A percentile compares a stretch with the other conserved stretches of the same genome.
Conservation (phyloP, 2,888 invertebrate genomes). For the Malachius bipustulatus region DNA sequence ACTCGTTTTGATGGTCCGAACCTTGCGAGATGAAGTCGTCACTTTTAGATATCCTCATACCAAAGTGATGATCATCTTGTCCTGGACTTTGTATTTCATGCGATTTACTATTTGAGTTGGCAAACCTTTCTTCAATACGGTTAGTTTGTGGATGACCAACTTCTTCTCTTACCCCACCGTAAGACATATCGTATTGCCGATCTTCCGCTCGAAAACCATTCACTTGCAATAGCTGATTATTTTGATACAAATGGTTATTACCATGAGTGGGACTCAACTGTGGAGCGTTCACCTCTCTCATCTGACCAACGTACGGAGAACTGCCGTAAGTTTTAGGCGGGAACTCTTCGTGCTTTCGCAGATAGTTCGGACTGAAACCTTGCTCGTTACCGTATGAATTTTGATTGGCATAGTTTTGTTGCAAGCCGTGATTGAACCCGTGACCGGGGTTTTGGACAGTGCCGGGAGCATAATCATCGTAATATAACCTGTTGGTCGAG, state of each 20-base stretch:
- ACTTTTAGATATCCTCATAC: conserved; percentile 33
- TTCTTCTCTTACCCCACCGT: conserved; percentile 31
- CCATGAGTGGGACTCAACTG: conserved; percentile 29
- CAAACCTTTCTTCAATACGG: conserved; percentile 31
- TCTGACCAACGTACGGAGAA: conserved; percentile 11
- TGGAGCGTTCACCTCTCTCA: conserved; percentile 20
- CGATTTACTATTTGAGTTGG: conserved; percentile 29
- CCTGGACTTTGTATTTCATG: conserved; percentile 28
- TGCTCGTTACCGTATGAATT: conserved; percentile 9
- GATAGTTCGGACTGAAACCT: conserved; percentile 15
- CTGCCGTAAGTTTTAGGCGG: conserved; percentile 16
- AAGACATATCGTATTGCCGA: conserved; percentile 26
- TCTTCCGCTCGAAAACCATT: conserved; percentile 24
- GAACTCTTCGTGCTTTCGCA: conserved; percentile 16
- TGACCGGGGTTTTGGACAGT: conserved; percentile 19
- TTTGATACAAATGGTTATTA: conserved; percentile 19
- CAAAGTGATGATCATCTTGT: conserved; percentile 27
- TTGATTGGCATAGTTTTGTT: conserved; percentile 18
- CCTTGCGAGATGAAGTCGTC: conserved; percentile 33
- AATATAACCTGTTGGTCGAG: conserved; percentile 25
- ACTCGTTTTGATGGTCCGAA: conserved; percentile 24
- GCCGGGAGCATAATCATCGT: conserved; percentile 25
- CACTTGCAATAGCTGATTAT: conserved; percentile 26
- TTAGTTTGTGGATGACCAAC: conserved; percentile 30
- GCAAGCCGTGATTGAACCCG: not conserved